Evolutionary conservation across 2,797 vertebrate genomes (phyloP), one percentile per base, ranked within the genome.

Genomic region (Micromesistius poutassou): DNA sequence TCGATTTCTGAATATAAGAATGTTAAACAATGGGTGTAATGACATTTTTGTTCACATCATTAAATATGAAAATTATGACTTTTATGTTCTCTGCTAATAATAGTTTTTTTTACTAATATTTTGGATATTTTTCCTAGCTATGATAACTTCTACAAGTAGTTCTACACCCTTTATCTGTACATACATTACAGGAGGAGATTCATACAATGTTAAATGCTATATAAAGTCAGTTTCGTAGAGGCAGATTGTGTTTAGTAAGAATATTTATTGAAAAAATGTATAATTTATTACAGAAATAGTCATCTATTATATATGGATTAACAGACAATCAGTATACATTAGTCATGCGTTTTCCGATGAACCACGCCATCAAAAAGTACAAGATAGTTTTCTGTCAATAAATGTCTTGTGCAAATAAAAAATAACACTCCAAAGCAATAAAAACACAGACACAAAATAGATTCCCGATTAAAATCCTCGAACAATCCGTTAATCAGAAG

Each of bases 251-350:
- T 94, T 93, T 91, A 87, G 88, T 95, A 94, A 94, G 94, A 93
- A 95, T 93, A 92, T 96, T 95, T 96, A 96, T 94, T 96, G 93
- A 94, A 96, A 98, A 98, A 97, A 96, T 91, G 89, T 90, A 95
- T 94, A 94, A 91, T 93, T 95, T 79, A 87, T 95, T 97, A 96
- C 94, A 96, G 91, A 94, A 95, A 95, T 94, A 95, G 91, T 95
- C 89, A 94, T 95, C 94, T 93, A 85, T 91, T 78, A 93, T 93
- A 93, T 91, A 62, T 7, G 79, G 90, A 92, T 89, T 89, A 91
- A 92, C 87, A 93, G 91, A 94, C 94, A 94, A 93, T 94, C 92
- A 92, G 91, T 91, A 94, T 93, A 91, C 91, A 90, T 91, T 90
- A 91, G 83, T 90, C 93, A 94, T 94, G 94, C 94, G 90, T 93